Evolutionary conservation across 2,888 invertebrate genomes (phyloP), one percentile per base, ranked within the genome.

Genomic region (Belgica antarctica): DNA sequence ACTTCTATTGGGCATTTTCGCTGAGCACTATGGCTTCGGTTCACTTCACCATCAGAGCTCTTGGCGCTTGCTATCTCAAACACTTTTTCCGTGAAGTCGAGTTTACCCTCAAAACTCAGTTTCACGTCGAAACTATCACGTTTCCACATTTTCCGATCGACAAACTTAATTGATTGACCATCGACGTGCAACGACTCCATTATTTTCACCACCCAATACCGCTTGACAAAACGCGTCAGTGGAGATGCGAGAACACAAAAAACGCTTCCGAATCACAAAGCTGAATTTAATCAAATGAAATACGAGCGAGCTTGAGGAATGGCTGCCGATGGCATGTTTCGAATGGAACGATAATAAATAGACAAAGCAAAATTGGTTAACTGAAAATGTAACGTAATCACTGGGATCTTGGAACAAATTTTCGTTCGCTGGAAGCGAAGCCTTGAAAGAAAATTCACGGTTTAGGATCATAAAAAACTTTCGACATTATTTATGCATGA

Each of bases 91-190:
- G 62, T 46, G 15, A 15, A 12, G 46, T 47, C 46, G 10, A 65
- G n/a, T 65, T 65, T 65, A 15, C 41, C 19, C 5, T 25, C n/a
- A 1, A 65, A 65, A 62, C 19, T 19, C 17, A 62, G 19, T 36
- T 65, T 65, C 1, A 15, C 62, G 1, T 62, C 62, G 22, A 31
- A 62, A 34, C 31, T 24, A 24, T 62, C 31, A 1, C 31, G 28
- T 25, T 62, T 62, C 28, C 62, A 62, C 62, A 62, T 34, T 62
- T 62, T 62, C 31, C 62, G 62, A 62, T 62, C 62, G 10, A 62
- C 62, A 34, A 62, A 34, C 19, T 62, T 62, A 17, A 62, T 62
- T 25, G 62, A 62, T 34, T 62, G 62, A 19, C 62, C 62, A 34
- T 62, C 31, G 34, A 62, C 22, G 15, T 62, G 62, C 1, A 62